Evolutionary conservation across 2,797 vertebrate genomes (phyloP), one percentile per base, ranked within the genome.

Genomic region (Gorsachius magnificus): DNA sequence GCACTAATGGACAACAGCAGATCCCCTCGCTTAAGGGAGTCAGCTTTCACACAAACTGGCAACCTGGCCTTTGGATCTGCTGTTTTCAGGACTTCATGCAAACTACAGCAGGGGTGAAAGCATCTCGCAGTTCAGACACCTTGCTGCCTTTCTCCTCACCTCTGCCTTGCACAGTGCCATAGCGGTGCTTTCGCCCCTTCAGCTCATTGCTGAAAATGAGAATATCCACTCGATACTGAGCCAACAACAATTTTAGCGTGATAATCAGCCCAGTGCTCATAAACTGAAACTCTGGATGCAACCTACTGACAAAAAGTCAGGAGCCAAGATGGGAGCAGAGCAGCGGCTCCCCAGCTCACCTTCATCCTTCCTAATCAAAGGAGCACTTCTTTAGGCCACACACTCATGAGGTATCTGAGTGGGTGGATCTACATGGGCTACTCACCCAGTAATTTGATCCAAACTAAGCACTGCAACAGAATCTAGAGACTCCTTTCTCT

Each of bases 131-230:
- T 8, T 46, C 25, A 24, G 45, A 20, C 26, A 71, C 38, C 43
- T n/a, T 7, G 6, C 50, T 69, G 68, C 36, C 68, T 7, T 9
- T 46, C 14, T 83, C 38, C 33, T 36, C 71, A 12, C 10, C 45
- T n/a, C 65, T 68, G 65, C 53, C 78, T 25, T 8, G 38, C 36
- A 14, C 31, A 4, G 38, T 16, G 28, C 36, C 58, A 9, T 0
- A 43, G 38, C 1, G 0, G 25, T 3, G 36, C 54, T 41, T 31
- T 13, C 1, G 1, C 38, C 35, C 28, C 36, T 69, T 31, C 29
- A 51, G 36, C 66, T 89, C 58, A 20, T 7, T 19, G 36, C 75
- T 75, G 53, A 16, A 48, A 83, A 18, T 10, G 9, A 75, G 15
- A 87, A 53, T 17, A 83, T 3, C 38, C 82, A 28, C 3, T 3